Base-by-base conservation (phyloP, 2,888 invertebrate genomes). In the Brachynemurus nebulosus region DNA sequence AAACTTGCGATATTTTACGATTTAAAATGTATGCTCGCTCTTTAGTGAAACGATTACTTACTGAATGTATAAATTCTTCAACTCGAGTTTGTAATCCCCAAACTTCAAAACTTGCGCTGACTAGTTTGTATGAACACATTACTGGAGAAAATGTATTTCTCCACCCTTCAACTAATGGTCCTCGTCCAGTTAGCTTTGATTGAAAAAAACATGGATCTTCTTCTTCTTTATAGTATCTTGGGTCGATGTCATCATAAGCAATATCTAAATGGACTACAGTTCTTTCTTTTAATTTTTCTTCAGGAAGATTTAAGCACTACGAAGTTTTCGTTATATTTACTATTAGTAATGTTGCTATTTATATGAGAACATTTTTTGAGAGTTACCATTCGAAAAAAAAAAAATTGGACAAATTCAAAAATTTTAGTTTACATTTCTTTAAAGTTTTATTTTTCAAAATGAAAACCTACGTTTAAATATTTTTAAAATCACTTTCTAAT, bases 81-180 rank as follows among this genome's bases (percentile, higher is more conserved):
- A 88, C 86, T 62, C 76, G 78, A 2, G 88, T 86, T 65, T 92
- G 92, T 48, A 92, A 65, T 0, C 91, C 91, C 86, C 91, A 92
- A 4, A 93, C 84, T 65, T 92, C 91, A 63, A 92, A 92, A 48
- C 80, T 83, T 23, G 82, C 85, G 58, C 79, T 72, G 0, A 91
- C 90, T 42, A 84, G 67, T 65, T 93, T 92, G 59, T 93, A 93
- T 47, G 91, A 91, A 65, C 91, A 92, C 92, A 92, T 92, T 40
- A 92, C 78, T 0, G 92, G 91, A 48, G 72, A 69, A 21, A 72
- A 74, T 0, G 68, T 71, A 12, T 79, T 76, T 41, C 78, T 68
- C 92, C 92, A 92, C 3, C 85, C 86, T 60, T 86, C 85, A 16
- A 79, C 70, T 4, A 92, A 65, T 0, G 90, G 90, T 0, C 92